Evolutionary conservation across 2,797 vertebrate genomes (phyloP).

Genomic region (Prunella strophiata): DNA sequence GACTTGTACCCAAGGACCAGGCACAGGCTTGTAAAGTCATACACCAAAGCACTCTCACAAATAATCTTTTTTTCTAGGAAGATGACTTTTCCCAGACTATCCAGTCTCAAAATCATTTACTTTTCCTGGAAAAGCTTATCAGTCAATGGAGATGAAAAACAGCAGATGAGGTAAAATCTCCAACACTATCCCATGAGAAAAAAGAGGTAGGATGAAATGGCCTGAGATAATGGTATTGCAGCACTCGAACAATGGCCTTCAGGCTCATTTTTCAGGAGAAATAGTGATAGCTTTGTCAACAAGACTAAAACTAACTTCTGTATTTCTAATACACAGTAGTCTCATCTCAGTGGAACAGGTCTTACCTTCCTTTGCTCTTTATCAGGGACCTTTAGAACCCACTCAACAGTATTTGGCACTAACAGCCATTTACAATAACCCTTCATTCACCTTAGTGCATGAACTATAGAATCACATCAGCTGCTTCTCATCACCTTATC

Average conservation of each 20-base stretch:
- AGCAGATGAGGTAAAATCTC: background rate
- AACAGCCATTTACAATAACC: background rate
- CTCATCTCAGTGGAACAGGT: background rate
- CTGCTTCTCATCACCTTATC: background rate
- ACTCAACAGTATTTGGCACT: background rate
- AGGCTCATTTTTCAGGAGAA: background rate
- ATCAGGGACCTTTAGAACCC: background rate
- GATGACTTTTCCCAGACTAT: background rate
- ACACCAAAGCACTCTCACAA: background rate
- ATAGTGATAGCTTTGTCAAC: background rate
- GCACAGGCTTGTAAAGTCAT: background rate
- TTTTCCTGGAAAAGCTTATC: background rate
- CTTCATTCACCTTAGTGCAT: background rate
- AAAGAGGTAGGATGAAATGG: background rate
- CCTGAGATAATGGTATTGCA: background rate
- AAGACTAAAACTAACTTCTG: background rate
- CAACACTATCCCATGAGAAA: background rate
- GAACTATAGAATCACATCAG: background rate
- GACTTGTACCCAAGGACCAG: background rate
- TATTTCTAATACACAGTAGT: background rate
- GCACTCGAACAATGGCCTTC: background rate
- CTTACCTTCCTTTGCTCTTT: background rate
- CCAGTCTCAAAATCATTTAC: background rate
- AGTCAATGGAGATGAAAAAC: background rate
- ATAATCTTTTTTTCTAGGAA: background rate